phyloP scores from a whole-genome alignment of 2,797 vertebrate genomes.

The Lacerta bilineata region DNA sequence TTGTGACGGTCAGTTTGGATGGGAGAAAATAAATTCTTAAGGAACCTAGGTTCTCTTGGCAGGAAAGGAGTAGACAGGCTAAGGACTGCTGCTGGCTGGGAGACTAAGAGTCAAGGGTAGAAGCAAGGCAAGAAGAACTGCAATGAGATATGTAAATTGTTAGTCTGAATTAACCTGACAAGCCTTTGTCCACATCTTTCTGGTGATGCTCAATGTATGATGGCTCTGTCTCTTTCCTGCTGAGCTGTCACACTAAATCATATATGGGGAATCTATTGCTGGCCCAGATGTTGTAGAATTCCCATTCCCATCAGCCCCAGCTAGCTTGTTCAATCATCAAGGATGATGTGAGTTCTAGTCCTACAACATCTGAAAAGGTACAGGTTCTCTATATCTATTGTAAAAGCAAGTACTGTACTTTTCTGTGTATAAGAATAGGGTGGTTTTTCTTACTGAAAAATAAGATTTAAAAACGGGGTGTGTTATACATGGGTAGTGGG shows the following conservation, averaged over 20 bases:
- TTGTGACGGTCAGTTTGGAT: slow-evolving; percentile 2
- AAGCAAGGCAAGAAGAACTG: not conserved
- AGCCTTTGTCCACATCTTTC: not conserved
- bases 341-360: too few relatives aligned
- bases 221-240: not conserved
- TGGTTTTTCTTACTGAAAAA: too few relatives aligned
- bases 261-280: too few relatives aligned
- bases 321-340: too few relatives aligned
- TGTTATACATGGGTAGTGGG: too few relatives aligned
- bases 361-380: too few relatives aligned
- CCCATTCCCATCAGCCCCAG: too few relatives aligned
- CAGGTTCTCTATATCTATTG: too few relatives aligned
- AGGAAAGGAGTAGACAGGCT: not conserved
- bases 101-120: not conserved
- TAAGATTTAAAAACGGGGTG: too few relatives aligned
- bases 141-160: not conserved
- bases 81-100: not conserved
- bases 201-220: not conserved
- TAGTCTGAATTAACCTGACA: not conserved
- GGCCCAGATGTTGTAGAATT: not conserved
- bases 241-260: not conserved
- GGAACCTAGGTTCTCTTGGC: not conserved
- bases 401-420: too few relatives aligned
- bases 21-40: not conserved
- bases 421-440: too few relatives aligned